Evolutionary conservation across 2,797 vertebrate species (phyloP), one percentile per base, ranked within the genome.

Genomic region (Takifugu rubripes): DNA sequence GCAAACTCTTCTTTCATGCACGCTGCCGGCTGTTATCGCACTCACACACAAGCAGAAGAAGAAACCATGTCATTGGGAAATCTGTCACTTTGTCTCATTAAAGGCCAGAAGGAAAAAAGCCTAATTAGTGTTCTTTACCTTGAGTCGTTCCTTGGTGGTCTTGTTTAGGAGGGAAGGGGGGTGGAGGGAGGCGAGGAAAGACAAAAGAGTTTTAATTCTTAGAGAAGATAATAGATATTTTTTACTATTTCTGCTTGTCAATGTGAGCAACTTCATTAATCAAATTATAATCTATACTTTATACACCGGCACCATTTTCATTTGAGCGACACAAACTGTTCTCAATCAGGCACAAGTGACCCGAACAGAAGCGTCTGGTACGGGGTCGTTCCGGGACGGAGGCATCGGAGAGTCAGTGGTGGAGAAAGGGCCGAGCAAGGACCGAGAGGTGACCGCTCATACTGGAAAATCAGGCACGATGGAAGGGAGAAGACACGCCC

Each of bases 141-240:
- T 92, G 92, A 86, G 86, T 87, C 62, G 79, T 89, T 84, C 89
- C 92, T 91, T 90, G 92, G 71, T 90, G 88, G 85, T 90, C 85
- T 90, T 74, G 66, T 81, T 68, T 56, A 59, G 45, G 14, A 51
- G 59, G 44, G 47, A 60, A 52, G 49, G 31, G 11, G 25, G 21
- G 27, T 44, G 33, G 59, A 40, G 52, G 25, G 25, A 44, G 55
- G 53, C 16, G 66, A 76, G 57, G 72, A 31, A 69, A 56, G 49
- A 83, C 78, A 77, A 79, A 68, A 48, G 45, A 66, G 64, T 72
- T 15, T 81, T 42, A 82, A 70, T 75, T 77, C 5, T 68, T 48
- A 66, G 53, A 63, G 46, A 42, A 70, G 64, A 73, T 75, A 70
- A 79, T 40, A 25, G 33, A 51, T 31, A 31, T 62, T 47, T 40